Base-by-base conservation (phyloP, 2,113 vertebrate genomes). In the Lota lota region DNA sequence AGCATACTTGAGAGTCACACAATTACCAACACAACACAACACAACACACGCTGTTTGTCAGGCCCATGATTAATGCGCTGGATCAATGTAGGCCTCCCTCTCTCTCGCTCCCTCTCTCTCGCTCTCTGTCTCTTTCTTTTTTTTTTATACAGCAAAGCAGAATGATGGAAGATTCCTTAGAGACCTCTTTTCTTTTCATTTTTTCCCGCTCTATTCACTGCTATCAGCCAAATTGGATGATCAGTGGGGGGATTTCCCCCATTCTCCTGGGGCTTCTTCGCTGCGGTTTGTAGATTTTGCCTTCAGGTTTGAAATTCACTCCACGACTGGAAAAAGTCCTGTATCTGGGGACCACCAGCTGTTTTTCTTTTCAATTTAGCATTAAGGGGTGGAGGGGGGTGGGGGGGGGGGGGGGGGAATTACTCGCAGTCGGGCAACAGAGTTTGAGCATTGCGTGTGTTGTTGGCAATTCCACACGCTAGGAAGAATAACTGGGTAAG, bases 1-100 rank as follows among this genome's bases (percentile, higher is more conserved):
- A 87, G 86, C 84, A 80, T 84, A 81, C 82, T 82, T 77, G 80
- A 89, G 83, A 84, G 83, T 89, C 79, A 88, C 85, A 89, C 85
- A 87, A 88, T 90, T 89, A 90, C 86, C 85, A 81, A 80, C 87
- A 87, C 82, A 47, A 88, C 86, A 88, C 83, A 89, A 89, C 88
- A 88, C 72, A 47, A 47, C 40, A 89, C 88, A 88, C 72, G 79
- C 85, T 88, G 87, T 88, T 90, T 88, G 88, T 87, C 83, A 78
- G 86, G 81, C 10, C 81, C 67, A 62, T 90, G 88, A 90, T 89
- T 89, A 88, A 89, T 90, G 87, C 47, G 75, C 79, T 71, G 85
- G 72, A 86, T 88, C 86, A 83, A 78, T 75, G 79, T 72, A 76
- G 76, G 78, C 75, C 66, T 64, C 53, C 2, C 12, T 47, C 40